These are phyloP conservation scores for Smutsia gigantea DNA, from an alignment of 2,797 vertebrate species.

Conservation along the genomic window DNA sequence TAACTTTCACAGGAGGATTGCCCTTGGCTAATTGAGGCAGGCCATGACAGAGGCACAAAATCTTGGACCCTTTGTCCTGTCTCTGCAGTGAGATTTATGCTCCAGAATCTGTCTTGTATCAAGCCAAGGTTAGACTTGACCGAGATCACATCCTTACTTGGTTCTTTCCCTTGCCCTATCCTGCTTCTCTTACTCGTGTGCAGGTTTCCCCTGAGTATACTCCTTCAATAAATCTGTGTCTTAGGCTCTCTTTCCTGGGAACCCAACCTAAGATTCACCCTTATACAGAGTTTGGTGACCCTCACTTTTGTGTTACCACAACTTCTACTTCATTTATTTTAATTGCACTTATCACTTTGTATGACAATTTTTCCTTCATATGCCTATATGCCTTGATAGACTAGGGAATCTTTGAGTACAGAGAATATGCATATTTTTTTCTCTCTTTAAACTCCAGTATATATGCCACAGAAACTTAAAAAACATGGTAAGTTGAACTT, in stretches of 20 bases:
- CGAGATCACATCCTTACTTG: not conserved
- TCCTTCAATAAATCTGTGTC: not conserved
- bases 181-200: not conserved
- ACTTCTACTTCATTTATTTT: constrained; percentile 4
- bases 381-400: not conserved
- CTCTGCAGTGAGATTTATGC: not conserved
- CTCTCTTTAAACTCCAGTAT: not conserved
- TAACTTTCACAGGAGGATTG: constrained; percentile 10
- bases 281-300: not conserved
- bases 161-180: not conserved
- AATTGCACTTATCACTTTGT: not conserved
- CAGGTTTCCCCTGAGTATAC: not conserved
- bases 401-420: not conserved
- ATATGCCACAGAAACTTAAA: not conserved
- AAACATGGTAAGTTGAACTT: constrained; percentile 13
- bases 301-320: not conserved
- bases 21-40: not conserved
- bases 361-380: not conserved
- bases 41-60: not conserved
- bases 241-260: not conserved
- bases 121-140: not conserved
- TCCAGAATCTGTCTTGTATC: not conserved
- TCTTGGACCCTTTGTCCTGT: not conserved
- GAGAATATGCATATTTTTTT: not conserved
- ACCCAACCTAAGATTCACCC: not conserved